Base-by-base conservation (phyloP, 2,888 invertebrate species). In the Priocnemis perturbator region DNA sequence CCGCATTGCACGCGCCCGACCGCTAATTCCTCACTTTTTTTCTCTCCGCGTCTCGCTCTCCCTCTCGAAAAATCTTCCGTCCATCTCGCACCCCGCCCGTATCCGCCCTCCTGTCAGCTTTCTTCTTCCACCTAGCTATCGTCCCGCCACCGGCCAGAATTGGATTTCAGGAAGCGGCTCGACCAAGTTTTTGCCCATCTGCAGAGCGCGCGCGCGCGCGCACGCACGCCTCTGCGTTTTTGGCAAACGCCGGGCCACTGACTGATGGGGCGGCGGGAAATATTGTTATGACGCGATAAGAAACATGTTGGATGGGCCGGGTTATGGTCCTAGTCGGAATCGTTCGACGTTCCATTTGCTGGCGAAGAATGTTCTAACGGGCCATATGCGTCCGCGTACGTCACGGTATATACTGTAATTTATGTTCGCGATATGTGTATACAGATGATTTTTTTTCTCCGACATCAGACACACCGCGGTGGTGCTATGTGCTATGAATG, bases 1-100 rank as follows among this genome's bases (percentile, higher is more conserved):
- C 82, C 83, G 81, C 82, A 78, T 83, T 85, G 86, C 87, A 86
- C 86, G 85, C 86, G 86, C 85, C 85, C 83, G 76, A 82, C 86
- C 87, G 82, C 88, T 85, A 87, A 87, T 87, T 87, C 86, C 83
- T 82, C 76, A 62, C 69, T 74, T 79, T 80, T 74, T 71, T 76
- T 78, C 64, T 47, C 15, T 57, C 73, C 64, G 65, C 58, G 61
- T 69, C 64, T 59, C 45, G 67, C 65, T 65, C 30, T 47, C 70
- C 48, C 67, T 64, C 69, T 71, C 63, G 62, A 7, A 50, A 50
- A 57, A 66, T 62, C 64, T 30, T 3, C 69, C 58, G 60, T 67
- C 64, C 76, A 67, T 74, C 66, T 79, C 73, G 71, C 71, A 37
- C 14, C 37, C 37, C 37, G 37, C 37, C 11, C 37, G 37, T 37